Evolutionary conservation across 2,797 vertebrate species (phyloP).

Genomic region (Nannoperca obscura): DNA sequence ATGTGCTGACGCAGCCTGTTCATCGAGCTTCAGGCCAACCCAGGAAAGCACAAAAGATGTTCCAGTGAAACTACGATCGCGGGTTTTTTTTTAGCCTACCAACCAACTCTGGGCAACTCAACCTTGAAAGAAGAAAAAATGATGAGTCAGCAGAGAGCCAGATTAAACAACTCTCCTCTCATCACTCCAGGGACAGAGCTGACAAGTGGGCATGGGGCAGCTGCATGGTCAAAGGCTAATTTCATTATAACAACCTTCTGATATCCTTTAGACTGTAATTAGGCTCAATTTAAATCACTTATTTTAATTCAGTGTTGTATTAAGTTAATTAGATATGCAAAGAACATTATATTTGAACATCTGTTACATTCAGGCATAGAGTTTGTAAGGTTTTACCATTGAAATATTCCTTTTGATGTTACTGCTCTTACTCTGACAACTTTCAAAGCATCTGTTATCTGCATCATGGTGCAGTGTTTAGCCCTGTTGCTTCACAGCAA

Average conservation of each 20-base stretch:
- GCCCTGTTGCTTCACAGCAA: too few relatives aligned
- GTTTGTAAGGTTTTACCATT: neutral
- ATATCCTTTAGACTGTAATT: neutral
- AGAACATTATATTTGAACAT: neutral
- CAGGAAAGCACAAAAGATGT: slow-evolving; percentile 73
- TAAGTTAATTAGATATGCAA: neutral
- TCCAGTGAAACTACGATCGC: slow-evolving; percentile 68
- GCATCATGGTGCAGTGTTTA: too few relatives aligned
- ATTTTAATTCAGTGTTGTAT: neutral
- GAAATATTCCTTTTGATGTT: neutral
- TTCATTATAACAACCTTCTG: neutral
- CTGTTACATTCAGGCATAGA: neutral
- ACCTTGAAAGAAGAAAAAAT: slow-evolving; percentile 70
- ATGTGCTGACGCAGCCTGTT: slow-evolving; percentile 80
- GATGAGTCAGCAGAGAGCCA: slow-evolving; percentile 74
- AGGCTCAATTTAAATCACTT: neutral
- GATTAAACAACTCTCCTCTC: slow-evolving; percentile 67
- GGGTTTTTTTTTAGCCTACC: neutral
- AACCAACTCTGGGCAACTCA: slow-evolving; percentile 63
- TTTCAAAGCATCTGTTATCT: neutral
- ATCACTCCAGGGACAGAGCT: slow-evolving; percentile 42
- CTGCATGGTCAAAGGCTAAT: slow-evolving; percentile 6
- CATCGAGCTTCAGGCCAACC: slow-evolving; percentile 57
- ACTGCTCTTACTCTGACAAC: neutral
- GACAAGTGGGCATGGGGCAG: slow-evolving; percentile 38